phyloP scores from a whole-genome alignment of 2,888 invertebrate species.

The Drosophila mimetica region DNA sequence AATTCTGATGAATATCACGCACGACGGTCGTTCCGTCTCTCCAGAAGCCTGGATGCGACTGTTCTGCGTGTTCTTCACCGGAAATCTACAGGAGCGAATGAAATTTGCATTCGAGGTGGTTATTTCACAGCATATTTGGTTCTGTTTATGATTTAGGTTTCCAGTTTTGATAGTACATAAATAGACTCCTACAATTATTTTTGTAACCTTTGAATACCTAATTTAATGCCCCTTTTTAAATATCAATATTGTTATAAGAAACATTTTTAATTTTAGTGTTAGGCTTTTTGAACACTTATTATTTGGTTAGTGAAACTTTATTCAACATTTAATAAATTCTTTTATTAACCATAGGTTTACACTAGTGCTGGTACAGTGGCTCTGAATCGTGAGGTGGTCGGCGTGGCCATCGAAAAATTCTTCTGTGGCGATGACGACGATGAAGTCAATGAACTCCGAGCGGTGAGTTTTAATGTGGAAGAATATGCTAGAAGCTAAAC shows the following conservation, averaged over 20 bases:
- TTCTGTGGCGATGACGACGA: conserved; percentile 87
- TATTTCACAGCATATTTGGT: not conserved
- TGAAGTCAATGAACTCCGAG: conserved; percentile 88
- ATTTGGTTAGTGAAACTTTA: no score
- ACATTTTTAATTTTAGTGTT: no score
- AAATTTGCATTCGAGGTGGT: conserved; percentile 86
- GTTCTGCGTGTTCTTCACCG: conserved; percentile 89
- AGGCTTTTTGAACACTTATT: no score
- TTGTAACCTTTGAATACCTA: no score
- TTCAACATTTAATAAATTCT: not conserved
- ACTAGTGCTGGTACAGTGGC: conserved; percentile 82
- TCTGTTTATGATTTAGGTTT: no score
- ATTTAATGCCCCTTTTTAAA: no score
- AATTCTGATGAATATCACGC: conserved; percentile 87
- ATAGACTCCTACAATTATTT: no score
- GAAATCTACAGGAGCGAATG: conserved; percentile 89
- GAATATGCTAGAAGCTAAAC: no score
- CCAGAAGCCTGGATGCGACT: conserved; percentile 89
- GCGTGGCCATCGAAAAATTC: conserved; percentile 84
- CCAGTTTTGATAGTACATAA: no score
- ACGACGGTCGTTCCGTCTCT: conserved; percentile 84
- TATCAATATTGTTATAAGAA: no score
- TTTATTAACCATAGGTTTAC: conserved; percentile 12
- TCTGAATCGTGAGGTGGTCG: conserved; percentile 89
- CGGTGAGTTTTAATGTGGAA: conserved; percentile 52